A percentile compares a stretch with the other conserved stretches of the same genome.
Evolutionary conservation across 2,113 vertebrate species (phyloP).

Genomic region (Crotalus helleri): DNA sequence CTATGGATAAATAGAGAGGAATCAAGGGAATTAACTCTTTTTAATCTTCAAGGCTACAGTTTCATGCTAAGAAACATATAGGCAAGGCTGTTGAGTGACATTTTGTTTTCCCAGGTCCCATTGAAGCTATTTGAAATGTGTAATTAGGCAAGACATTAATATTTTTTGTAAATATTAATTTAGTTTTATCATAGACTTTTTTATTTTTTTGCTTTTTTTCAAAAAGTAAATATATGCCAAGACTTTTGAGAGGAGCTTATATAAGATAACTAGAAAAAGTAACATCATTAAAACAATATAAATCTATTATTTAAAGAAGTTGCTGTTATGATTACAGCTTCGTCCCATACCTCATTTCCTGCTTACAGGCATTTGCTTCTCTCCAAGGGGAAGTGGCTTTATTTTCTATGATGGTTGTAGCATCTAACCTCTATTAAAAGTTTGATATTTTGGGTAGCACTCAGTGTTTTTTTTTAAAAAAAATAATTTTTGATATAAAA

Average conservation of each 20-base stretch:
- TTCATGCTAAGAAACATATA: conserved; percentile 63
- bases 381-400: not conserved
- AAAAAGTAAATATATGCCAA: not conserved
- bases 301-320: not conserved
- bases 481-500: accelerated
- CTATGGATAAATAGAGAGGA: conserved; percentile 56
- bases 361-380: not conserved
- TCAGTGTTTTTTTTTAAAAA: not conserved
- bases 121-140: conserved; percentile 27
- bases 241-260: not conserved
- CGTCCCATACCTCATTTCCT: not conserved
- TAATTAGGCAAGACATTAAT: not conserved
- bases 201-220: not conserved
- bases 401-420: too few relatives aligned
- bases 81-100: conserved; percentile 52
- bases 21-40: conserved; percentile 60
- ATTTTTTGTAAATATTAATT: conserved; percentile 29
- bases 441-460: not conserved
- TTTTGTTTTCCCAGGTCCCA: conserved; percentile 33
- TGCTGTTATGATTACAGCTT: not conserved
- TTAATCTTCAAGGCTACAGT: conserved; percentile 49
- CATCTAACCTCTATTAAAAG: not conserved
- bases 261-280: not conserved
- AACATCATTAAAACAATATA: not conserved
- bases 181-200: not conserved